phyloP scores from a whole-genome alignment of 1,140 invertebrate species.

The Heliconius eleuchia region DNA sequence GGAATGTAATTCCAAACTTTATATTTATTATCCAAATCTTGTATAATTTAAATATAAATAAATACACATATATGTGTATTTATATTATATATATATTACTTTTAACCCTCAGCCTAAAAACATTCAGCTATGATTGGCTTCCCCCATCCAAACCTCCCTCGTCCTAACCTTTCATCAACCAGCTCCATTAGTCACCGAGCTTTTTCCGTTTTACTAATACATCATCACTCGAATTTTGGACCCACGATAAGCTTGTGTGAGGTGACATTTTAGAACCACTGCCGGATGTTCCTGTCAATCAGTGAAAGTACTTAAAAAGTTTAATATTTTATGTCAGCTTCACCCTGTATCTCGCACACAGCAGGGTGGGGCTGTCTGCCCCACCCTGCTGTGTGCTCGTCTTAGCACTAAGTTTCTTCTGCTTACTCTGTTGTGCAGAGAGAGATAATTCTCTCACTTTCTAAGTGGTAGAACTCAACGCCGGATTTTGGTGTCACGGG shows the following conservation, averaged over 20 bases:
- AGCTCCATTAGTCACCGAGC: constrained; percentile 33
- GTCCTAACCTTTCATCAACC: constrained; percentile 23
- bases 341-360: not conserved
- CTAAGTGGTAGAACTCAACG: too few species aligned
- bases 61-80: not conserved
- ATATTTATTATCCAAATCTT: too few species aligned
- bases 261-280: constrained; percentile 22
- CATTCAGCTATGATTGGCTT: not conserved
- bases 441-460: too few species aligned
- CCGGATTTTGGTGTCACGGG: too few species aligned
- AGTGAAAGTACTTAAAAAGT: not conserved
- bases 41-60: not conserved
- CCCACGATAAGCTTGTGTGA: constrained; percentile 28
- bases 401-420: too few species aligned
- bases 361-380: not conserved
- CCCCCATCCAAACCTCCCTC: not conserved
- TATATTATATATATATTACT: not conserved
- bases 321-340: not conserved
- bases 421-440: too few species aligned
- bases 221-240: constrained; percentile 41
- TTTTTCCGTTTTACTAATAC: constrained; percentile 39
- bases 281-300: constrained; percentile 30
- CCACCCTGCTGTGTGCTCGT: too few species aligned
- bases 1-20: too few species aligned
- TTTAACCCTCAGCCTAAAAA: not conserved